These are phyloP conservation scores for Drosophila stalkeri DNA, from an alignment of 2,888 invertebrate species.

Conservation along the genomic window DNA sequence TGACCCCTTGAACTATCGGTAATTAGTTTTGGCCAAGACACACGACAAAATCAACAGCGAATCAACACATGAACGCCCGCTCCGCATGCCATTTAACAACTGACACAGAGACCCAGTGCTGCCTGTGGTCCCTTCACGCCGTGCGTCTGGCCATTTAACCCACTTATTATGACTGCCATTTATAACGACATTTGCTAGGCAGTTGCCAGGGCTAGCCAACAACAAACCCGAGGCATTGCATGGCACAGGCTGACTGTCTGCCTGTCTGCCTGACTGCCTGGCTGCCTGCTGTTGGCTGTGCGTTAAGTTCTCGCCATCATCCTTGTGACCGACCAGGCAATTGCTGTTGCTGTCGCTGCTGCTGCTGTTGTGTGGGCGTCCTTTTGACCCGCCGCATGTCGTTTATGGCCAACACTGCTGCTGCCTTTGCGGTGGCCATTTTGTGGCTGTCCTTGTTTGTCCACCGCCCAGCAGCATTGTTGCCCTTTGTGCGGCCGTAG, in stretches of 20 bases:
- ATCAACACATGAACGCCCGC: constrained; percentile 58
- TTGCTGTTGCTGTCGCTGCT: constrained; percentile 1
- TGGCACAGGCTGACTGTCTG: constrained; percentile 30
- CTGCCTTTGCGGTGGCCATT: constrained; percentile 76
- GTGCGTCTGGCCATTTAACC: constrained; percentile 69
- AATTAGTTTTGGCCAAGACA: constrained; percentile 67
- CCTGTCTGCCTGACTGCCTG: neutral
- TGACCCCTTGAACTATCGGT: constrained; percentile 71
- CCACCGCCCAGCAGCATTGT: constrained; percentile 42
- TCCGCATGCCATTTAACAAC: constrained; percentile 36
- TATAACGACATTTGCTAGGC: constrained; percentile 67
- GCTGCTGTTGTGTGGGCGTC: constrained; percentile 64
- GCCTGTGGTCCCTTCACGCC: constrained; percentile 5
- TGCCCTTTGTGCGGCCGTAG: constrained; percentile 53
- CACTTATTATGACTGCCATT: constrained; percentile 81
- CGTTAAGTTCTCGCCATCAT: constrained; percentile 52
- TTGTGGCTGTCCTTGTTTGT: constrained; percentile 73
- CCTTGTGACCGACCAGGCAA: constrained; percentile 27
- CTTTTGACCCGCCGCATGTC: constrained; percentile 79
- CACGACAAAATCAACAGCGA: constrained; percentile 71
- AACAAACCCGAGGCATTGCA: constrained; percentile 5
- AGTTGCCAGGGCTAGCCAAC: constrained; percentile 10
- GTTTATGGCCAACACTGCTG: constrained; percentile 65
- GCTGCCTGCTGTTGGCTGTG: constrained; percentile 17
- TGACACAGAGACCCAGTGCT: constrained; percentile 58